A percentile compares a stretch with the other conserved stretches of the same genome.
Evolutionary conservation across 1,140 invertebrate genomes (phyloP).

Genomic region (Reticulitermes speratus): DNA sequence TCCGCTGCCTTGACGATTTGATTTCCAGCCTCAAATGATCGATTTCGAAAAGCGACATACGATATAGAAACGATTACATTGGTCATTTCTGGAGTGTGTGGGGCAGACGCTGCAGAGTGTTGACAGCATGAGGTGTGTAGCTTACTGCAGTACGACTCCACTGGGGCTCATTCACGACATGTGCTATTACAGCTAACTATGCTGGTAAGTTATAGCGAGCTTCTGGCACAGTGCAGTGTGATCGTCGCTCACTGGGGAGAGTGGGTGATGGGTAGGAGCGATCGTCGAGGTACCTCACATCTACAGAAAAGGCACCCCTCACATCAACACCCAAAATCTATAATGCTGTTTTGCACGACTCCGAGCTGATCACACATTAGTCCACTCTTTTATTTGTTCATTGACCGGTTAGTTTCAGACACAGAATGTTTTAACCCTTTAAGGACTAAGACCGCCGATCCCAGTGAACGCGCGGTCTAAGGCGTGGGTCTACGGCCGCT

Average conservation of each 20-base stretch:
- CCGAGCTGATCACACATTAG: too few species aligned
- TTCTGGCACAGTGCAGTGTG: not conserved
- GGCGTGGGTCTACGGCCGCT: too few species aligned
- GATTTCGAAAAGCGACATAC: too few species aligned
- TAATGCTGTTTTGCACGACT: not conserved
- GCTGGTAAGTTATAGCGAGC: not conserved
- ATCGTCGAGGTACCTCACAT: not conserved
- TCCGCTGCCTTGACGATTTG: too few species aligned
- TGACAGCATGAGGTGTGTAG: not conserved
- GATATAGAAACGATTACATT: too few species aligned
- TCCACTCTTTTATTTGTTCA: too few species aligned
- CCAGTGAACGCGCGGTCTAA: too few species aligned
- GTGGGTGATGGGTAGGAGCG: not conserved
- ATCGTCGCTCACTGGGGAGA: not conserved
- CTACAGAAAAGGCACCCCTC: not conserved
- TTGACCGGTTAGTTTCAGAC: too few species aligned
- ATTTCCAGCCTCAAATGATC: too few species aligned
- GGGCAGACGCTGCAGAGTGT: not conserved
- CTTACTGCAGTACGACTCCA: not conserved
- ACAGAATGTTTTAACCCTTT: too few species aligned
- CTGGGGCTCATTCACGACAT: not conserved
- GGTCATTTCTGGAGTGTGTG: too few species aligned
- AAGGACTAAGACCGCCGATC: too few species aligned
- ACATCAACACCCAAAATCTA: not conserved
- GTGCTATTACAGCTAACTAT: constrained; percentile 11